Conservation (phyloP, 1,140 invertebrate species). For the Pseudachorutes palmiensis region DNA sequence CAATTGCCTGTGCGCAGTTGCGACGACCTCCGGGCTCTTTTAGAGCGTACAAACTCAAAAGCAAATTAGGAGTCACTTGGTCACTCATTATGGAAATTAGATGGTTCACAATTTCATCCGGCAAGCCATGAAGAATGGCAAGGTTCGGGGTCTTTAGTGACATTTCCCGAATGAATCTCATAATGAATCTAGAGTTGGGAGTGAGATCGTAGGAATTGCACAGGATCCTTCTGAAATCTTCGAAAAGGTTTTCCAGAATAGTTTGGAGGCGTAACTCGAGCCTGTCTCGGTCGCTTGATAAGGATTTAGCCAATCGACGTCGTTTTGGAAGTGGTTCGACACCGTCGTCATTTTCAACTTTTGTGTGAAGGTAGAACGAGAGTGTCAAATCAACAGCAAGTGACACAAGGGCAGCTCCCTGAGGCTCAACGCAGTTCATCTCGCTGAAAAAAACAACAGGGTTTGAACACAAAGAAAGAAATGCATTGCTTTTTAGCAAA, state of each 20-base stretch:
- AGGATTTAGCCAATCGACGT: slow-evolving; percentile 14
- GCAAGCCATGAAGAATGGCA: slow-evolving; percentile 19
- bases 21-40: slow-evolving; percentile 18
- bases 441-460: slow-evolving; percentile 19
- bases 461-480: too few species aligned
- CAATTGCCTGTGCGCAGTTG: slow-evolving; percentile 29
- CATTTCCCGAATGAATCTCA: slow-evolving; percentile 30
- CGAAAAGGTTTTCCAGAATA: slow-evolving; percentile 28
- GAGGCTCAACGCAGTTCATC: slow-evolving; percentile 28
- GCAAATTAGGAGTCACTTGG: slow-evolving; percentile 21
- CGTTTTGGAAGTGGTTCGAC: slow-evolving; percentile 25
- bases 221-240: slow-evolving; percentile 26
- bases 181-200: slow-evolving; percentile 25
- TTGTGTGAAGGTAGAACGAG: slow-evolving; percentile 26
- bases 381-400: slow-evolving; percentile 26
- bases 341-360: slow-evolving; percentile 15
- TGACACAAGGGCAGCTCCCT: slow-evolving; percentile 25
- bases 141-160: slow-evolving; percentile 24
- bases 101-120: slow-evolving; percentile 23
- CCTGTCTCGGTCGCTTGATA: not conserved
- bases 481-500: slow-evolving; percentile 6
- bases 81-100: slow-evolving; percentile 30
- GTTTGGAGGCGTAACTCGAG: slow-evolving; percentile 1
- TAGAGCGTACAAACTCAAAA: slow-evolving; percentile 23
- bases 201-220: slow-evolving; percentile 8